Evolutionary conservation across 2,888 invertebrate species (phyloP).

Genomic region (Criorhina ranunculi): DNA sequence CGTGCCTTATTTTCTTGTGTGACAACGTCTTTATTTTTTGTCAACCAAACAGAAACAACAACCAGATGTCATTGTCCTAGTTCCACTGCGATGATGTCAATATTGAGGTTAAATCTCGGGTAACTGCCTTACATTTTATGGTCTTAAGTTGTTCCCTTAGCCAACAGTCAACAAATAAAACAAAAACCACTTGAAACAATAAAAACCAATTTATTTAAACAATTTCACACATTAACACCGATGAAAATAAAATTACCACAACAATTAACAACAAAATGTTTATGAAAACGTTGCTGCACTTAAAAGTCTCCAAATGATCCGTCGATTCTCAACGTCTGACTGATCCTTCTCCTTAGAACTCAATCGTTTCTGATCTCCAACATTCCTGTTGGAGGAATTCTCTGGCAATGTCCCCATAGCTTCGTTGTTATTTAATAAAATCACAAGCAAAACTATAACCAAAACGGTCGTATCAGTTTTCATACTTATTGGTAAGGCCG

Average conservation of each 20-base stretch:
- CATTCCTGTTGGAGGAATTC: background rate
- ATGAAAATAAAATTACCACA: background rate
- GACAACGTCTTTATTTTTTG: no score
- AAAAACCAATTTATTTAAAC: background rate
- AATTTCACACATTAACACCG: background rate
- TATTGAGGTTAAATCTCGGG: no score
- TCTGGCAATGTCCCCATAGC: background rate
- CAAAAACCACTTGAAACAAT: no score
- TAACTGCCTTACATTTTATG: no score
- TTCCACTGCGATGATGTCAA: no score
- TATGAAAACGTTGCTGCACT: constrained; percentile 54
- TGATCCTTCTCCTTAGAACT: background rate
- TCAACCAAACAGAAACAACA: no score
- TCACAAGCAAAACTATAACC: background rate
- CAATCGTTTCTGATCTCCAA: background rate
- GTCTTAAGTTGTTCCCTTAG: no score
- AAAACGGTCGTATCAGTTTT: background rate
- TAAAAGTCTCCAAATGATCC: constrained; percentile 55
- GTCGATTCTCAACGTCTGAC: constrained; percentile 20
- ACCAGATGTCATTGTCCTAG: no score
- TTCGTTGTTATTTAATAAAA: background rate
- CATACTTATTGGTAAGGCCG: constrained; percentile 1
- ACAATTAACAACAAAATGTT: constrained; percentile 1
- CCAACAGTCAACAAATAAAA: no score
- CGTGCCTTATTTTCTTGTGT: no score